Evolutionary conservation across 2,797 vertebrate genomes (phyloP).

Genomic region (Amazonetta brasiliensis): DNA sequence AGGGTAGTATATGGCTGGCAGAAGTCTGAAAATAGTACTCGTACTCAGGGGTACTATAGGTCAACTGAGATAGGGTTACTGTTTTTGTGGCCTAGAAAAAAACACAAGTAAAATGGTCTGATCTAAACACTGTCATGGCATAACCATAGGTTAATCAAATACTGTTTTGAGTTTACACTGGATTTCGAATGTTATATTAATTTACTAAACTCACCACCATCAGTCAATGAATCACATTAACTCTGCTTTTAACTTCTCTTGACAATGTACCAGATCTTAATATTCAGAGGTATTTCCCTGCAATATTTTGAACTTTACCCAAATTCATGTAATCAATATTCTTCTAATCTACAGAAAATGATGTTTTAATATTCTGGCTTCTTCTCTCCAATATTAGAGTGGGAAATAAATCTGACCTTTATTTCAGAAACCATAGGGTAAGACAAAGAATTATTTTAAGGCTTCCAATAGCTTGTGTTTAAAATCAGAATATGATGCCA

Average conservation of each 20-base stretch:
- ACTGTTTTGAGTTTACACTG: not conserved
- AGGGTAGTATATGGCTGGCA: not conserved
- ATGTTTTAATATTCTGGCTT: not conserved
- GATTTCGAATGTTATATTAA: not conserved
- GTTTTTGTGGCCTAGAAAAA: not conserved
- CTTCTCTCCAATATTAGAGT: not conserved
- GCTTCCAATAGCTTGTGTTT: not conserved
- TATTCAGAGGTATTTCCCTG: not conserved
- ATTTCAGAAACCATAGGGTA: not conserved
- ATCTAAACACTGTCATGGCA: not conserved
- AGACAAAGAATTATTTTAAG: not conserved
- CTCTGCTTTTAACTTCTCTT: not conserved
- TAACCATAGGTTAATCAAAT: not conserved
- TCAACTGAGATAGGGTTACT: not conserved
- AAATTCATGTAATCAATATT: not conserved
- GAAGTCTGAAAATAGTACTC: not conserved
- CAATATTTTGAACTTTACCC: not conserved
- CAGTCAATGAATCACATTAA: not conserved
- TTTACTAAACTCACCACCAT: not conserved
- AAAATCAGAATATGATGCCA: slow-evolving; percentile 25
- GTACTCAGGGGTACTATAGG: not conserved
- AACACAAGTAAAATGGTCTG: not conserved
- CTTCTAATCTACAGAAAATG: not conserved
- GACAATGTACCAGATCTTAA: not conserved
- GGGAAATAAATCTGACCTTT: not conserved